A percentile compares a stretch with the other conserved stretches of the same genome.
Evolutionary conservation across 2,797 vertebrate genomes (phyloP).

Genomic region (Ctenosaura bakeri): DNA sequence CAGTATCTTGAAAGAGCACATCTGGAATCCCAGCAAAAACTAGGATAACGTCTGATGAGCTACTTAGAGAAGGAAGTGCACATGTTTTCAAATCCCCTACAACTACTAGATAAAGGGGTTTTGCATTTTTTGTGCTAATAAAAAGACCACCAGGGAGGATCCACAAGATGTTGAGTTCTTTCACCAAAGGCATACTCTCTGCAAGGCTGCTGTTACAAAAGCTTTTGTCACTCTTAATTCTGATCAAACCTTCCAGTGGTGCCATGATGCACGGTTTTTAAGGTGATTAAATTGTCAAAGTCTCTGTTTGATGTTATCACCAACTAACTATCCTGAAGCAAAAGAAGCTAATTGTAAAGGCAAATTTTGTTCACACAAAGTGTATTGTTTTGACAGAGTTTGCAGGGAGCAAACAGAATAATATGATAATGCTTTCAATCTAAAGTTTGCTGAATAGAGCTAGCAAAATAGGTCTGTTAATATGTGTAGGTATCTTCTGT

Average conservation of each 20-base stretch:
- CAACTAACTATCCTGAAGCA: constrained; percentile 71
- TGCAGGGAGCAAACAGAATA: constrained; percentile 37
- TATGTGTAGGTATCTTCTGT: neutral
- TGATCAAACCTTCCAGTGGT: constrained; percentile 61
- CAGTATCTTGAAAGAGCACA: neutral
- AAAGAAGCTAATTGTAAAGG: constrained; percentile 74
- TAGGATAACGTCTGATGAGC: neutral
- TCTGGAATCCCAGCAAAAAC: neutral
- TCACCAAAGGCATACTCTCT: neutral
- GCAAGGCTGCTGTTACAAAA: neutral
- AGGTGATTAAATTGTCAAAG: constrained; percentile 73
- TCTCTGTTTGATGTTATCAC: constrained; percentile 73
- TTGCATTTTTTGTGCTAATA: neutral
- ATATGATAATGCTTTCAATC: neutral
- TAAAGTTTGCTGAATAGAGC: neutral
- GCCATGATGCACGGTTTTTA: constrained; percentile 62
- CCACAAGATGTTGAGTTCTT: neutral
- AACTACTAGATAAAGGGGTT: neutral
- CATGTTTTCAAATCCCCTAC: neutral
- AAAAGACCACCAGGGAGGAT: constrained; percentile 1
- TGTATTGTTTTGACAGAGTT: constrained; percentile 64
- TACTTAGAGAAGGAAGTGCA: neutral
- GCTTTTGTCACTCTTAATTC: constrained; percentile 41
- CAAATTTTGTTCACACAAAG: constrained; percentile 68
- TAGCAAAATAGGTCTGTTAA: neutral